Evolutionary conservation across 2,797 vertebrate species (phyloP).

Genomic region (Enteromius paludinosus): DNA sequence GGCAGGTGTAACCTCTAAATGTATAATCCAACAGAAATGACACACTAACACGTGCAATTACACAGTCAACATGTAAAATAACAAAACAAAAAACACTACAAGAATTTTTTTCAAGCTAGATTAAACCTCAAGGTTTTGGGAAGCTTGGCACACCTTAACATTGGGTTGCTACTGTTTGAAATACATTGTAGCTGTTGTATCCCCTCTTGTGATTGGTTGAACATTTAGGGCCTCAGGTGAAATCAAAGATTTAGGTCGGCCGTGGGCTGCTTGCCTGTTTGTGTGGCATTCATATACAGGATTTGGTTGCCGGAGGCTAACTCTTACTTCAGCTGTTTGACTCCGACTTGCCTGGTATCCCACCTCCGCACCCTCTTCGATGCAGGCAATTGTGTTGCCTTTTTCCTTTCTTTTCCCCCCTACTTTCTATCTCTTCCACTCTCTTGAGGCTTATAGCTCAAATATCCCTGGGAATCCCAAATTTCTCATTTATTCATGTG

Average conservation of each 20-base stretch:
- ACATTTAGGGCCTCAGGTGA: conserved; percentile 61
- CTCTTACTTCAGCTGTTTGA: conserved; percentile 41
- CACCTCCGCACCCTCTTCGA: conserved; percentile 26
- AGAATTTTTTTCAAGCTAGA: background rate
- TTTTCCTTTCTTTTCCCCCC: conserved; percentile 11
- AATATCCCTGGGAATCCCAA: conserved; percentile 44
- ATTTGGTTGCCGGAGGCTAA: conserved; percentile 61
- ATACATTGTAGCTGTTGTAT: conserved; percentile 44
- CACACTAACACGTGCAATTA: background rate
- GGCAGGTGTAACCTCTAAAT: background rate
- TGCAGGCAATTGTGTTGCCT: conserved; percentile 38
- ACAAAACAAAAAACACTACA: background rate
- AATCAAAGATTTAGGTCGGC: conserved; percentile 72
- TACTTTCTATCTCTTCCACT: conserved; percentile 49
- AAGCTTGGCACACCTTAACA: conserved; percentile 52
- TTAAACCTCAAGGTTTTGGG: background rate
- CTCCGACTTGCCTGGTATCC: conserved; percentile 32
- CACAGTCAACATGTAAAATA: background rate
- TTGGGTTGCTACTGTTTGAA: conserved; percentile 40
- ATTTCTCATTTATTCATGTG: conserved; percentile 52
- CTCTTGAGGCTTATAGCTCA: conserved; percentile 44
- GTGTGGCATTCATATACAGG: conserved; percentile 55
- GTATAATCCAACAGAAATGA: background rate
- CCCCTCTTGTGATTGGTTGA: conserved; percentile 59
- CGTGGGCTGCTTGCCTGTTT: conserved; percentile 60